Evolutionary conservation across 2,797 vertebrate genomes (phyloP), one percentile per base, ranked within the genome.

Genomic region (Jordanella pulchra): DNA sequence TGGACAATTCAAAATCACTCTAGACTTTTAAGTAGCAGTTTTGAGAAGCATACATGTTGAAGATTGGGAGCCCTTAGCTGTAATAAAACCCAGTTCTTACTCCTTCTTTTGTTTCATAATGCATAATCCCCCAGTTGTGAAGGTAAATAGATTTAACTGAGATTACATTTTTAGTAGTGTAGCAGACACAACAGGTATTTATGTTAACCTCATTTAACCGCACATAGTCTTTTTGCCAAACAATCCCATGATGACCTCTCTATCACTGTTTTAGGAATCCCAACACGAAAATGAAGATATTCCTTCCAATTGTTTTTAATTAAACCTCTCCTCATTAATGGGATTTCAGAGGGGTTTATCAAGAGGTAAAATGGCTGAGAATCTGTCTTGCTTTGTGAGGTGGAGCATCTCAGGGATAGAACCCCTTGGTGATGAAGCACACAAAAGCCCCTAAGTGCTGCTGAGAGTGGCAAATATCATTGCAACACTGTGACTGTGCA

Each of bases 241-340:
- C 17, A 39, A 5, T 10, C 9, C 0, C 1, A 63, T 35, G 68
- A 83, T 71, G 55, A 63, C 53, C 75, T 75, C 50, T 76, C 47
- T 77, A 72, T 85, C 71, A 66, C 74, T 53, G 70, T 50, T 70
- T 80, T 64, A 56, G 18, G 18, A 70, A 61, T 68, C 51, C 65
- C 50, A 63, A 45, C 67, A 80, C 81, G 84, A 89, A 88, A 76
- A 81, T 81, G 74, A 69, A 89, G 82, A 89, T 87, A 88, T 85
- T 85, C 63, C 71, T 87, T 47, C 88, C 92, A 86, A 91, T 93
- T 92, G 93, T 91, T 93, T 65, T 90, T 91, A 93, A 93, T 93
- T 74, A 77, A 92, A 92, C 83, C 83, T 73, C 54, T 72, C 10
- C 23, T 15, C 48, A 7, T 88, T 82, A 82, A 65, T 77, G 72